Evolutionary conservation across 2,113 vertebrate species (phyloP).

Genomic region (Trematomus loennbergii): DNA sequence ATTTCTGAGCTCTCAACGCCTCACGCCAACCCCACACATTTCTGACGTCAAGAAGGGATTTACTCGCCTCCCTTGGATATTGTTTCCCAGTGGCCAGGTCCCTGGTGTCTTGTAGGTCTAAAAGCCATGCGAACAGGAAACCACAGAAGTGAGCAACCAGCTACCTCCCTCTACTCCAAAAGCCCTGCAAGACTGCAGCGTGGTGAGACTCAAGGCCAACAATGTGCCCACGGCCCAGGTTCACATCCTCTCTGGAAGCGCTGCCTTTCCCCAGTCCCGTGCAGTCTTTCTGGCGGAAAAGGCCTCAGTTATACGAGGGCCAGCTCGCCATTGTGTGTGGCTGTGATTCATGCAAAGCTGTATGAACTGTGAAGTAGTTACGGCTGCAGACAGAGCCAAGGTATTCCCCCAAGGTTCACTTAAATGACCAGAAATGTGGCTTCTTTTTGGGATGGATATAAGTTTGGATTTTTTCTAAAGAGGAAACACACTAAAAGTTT

Average conservation of each 20-base stretch:
- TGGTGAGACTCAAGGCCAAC: constrained; percentile 83
- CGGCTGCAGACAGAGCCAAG: constrained; percentile 16
- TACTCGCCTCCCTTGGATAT: constrained; percentile 50
- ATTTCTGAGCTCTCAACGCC: constrained; percentile 47
- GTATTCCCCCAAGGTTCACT: constrained; percentile 14
- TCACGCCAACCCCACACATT: constrained; percentile 65
- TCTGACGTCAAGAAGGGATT: constrained; percentile 82
- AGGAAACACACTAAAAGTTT: background rate
- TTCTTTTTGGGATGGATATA: constrained; percentile 17
- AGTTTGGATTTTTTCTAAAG: background rate
- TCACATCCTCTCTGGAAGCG: constrained; percentile 83
- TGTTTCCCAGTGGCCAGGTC: constrained; percentile 62
- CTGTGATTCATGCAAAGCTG: constrained; percentile 63
- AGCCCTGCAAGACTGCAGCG: constrained; percentile 61
- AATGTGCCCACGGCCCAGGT: constrained; percentile 75
- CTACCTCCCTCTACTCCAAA: constrained; percentile 59
- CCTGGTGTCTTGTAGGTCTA: constrained; percentile 74
- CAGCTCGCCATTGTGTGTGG: constrained; percentile 73
- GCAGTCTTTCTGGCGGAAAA: constrained; percentile 73
- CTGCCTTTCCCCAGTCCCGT: constrained; percentile 67
- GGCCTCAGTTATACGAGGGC: constrained; percentile 58
- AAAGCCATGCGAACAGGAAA: constrained; percentile 81
- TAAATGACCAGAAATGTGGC: constrained; percentile 35
- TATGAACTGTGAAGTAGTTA: constrained; percentile 45
- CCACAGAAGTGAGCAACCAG: constrained; percentile 52